Conservation (phyloP, 2,888 invertebrate species). For the Brassicogethes aeneus region DNA sequence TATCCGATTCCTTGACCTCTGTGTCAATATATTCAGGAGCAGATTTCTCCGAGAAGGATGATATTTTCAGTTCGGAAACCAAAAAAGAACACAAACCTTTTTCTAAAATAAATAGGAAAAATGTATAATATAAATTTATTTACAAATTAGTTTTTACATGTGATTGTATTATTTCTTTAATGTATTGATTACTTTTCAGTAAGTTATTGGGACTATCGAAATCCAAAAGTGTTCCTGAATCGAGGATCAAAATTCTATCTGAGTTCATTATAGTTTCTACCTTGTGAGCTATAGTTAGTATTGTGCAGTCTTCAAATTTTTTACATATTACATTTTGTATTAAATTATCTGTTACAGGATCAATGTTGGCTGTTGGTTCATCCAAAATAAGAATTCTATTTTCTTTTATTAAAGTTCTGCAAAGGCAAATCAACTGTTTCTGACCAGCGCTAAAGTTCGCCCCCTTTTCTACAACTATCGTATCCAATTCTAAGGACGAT, state of each 20-base stretch:
- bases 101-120: no score
- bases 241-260: conserved; percentile 68
- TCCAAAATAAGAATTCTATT: conserved; percentile 46
- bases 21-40: no score
- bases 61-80: no score
- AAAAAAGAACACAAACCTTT: no score
- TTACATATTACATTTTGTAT: conserved; percentile 45
- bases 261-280: conserved; percentile 62
- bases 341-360: conserved; percentile 42
- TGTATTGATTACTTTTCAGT: no score
- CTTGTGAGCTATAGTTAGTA: conserved; percentile 41
- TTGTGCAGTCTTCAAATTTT: conserved; percentile 45
- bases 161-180: no score
- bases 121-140: no score
- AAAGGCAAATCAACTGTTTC: conserved; percentile 47
- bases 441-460: conserved; percentile 46
- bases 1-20: no score
- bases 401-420: conserved; percentile 43
- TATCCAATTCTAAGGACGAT: conserved; percentile 50
- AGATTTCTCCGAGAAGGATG: no score
- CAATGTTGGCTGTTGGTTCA: conserved; percentile 49
- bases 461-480: conserved; percentile 11
- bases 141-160: no score
- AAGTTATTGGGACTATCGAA: conserved; percentile 69
- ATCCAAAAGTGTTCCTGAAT: conserved; percentile 64